A percentile compares a stretch with the other conserved stretches of the same genome.
phyloP scores from a whole-genome alignment of 2,797 vertebrate genomes.

The Periophthalmus magnuspinnatus region DNA sequence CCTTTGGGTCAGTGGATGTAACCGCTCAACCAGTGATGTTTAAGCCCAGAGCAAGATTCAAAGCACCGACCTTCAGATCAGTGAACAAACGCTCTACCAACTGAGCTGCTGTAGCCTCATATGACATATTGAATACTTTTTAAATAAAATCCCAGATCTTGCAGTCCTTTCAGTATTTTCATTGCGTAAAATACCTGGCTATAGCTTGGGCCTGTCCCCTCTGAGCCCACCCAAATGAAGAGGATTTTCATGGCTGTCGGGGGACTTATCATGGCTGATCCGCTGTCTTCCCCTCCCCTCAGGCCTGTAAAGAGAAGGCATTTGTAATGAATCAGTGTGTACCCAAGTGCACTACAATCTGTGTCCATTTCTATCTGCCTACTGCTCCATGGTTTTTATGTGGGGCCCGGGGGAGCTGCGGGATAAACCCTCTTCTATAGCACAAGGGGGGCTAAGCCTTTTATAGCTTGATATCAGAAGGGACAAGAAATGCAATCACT shows the following conservation, averaged over 20 bases:
- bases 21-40: no score
- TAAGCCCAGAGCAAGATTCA: no score
- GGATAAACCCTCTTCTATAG: constrained; percentile 17
- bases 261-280: constrained; percentile 56
- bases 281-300: constrained; percentile 47
- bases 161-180: constrained; percentile 20
- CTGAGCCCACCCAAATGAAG: constrained; percentile 47
- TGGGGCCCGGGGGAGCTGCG: constrained; percentile 30
- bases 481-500: background rate
- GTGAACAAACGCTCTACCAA: no score
- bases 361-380: constrained; percentile 43
- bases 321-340: constrained; percentile 55
- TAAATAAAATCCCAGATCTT: background rate
- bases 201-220: constrained; percentile 14
- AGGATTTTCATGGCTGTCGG: constrained; percentile 43
- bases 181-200: constrained; percentile 52
- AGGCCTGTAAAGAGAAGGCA: constrained; percentile 51
- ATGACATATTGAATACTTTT: background rate
- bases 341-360: constrained; percentile 61
- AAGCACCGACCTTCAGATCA: no score
- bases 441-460: constrained; percentile 3
- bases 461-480: background rate
- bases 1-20: no score
- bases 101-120: no score
- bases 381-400: constrained; percentile 24